These are phyloP conservation scores for Gorilla gorilla DNA, from an alignment of 2,113 vertebrate species.

Conservation along the genomic window DNA sequence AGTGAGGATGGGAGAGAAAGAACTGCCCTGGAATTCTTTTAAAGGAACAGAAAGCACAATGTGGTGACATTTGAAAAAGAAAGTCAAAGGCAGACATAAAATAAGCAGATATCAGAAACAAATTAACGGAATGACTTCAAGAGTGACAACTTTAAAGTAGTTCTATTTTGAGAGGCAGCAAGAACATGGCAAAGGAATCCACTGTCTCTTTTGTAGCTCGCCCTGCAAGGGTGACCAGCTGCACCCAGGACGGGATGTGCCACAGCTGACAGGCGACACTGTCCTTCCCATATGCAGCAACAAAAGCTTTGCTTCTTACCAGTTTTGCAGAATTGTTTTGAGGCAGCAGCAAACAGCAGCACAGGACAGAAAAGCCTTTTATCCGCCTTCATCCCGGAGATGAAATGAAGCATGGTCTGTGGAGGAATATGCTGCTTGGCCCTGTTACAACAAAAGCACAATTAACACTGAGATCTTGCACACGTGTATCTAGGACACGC, in stretches of 20 bases:
- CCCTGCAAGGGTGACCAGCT: not conserved
- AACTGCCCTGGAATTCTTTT: not conserved
- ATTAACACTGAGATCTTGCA: constrained; percentile 19
- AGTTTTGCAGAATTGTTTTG: not conserved
- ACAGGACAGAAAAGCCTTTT: constrained; percentile 59
- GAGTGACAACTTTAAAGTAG: not conserved
- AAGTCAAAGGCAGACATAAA: not conserved
- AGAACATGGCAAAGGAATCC: not conserved
- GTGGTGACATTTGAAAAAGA: not conserved
- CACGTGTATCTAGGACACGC: not conserved
- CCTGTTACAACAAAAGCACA: constrained; percentile 69
- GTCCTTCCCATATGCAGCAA: constrained; percentile 44
- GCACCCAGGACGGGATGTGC: not conserved
- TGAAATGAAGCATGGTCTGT: constrained; percentile 61
- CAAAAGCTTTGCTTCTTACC: constrained; percentile 39
- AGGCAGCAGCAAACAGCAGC: not conserved
- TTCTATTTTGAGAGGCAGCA: not conserved
- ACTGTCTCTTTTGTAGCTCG: not conserved
- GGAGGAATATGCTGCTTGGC: constrained; percentile 68
- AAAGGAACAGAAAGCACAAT: not conserved
- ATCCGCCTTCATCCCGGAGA: constrained; percentile 62
- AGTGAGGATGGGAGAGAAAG: no score
- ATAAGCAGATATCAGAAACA: not conserved
- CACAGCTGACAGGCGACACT: constrained; percentile 61
- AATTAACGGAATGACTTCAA: no score